Base-by-base conservation (phyloP, 1,140 invertebrate species). In the Trichonephila clavipes region DNA sequence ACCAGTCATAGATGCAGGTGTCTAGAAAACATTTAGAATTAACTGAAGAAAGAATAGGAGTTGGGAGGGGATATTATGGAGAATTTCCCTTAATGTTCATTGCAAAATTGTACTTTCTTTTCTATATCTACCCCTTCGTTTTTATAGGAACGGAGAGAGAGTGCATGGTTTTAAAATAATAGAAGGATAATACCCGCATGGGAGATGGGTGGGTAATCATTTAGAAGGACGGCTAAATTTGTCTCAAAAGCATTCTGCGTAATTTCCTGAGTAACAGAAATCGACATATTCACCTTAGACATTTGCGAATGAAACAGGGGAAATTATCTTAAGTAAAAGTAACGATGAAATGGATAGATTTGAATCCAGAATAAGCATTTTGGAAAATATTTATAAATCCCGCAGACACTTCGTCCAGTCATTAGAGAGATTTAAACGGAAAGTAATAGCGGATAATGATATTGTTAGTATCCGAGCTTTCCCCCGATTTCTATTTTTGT, bases 21-120 rank as follows among this genome's bases (percentile, higher is more conserved):
- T 92, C 90, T 59, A 83, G 77, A 92, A 89, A 92, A 92, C 82
- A 92, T 85, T 59, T 61, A 28, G 81, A 85, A 83, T 85, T 85
- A 85, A 82, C 77, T 61, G 58, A 85, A 85, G 40, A 62, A 92
- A 85, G 72, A 92, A 89, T n/a, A n/a, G 82, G 8, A 44, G 82
- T 3, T 14, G 51, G 40, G 82, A 51, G 24, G 21, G 51, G n/a
- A 19, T 59, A 85, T 85, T 88, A 88, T 88, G 64, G 62, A 85
- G 58, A 87, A 61, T 64, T 87, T 64, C 28, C 28, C 59, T 87
- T 87, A 87, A 87, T 87, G 85, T 61, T 61, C 85, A 40, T 77
- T 77, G 72, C 72, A 18, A 34, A 58, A 87, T 61, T 87, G 62
- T 87, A 14, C 59, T 87, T 61, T 87, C 61, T 87, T 62, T 61